Conservation (phyloP, 2,113 vertebrate genomes). For the Limanda limanda region DNA sequence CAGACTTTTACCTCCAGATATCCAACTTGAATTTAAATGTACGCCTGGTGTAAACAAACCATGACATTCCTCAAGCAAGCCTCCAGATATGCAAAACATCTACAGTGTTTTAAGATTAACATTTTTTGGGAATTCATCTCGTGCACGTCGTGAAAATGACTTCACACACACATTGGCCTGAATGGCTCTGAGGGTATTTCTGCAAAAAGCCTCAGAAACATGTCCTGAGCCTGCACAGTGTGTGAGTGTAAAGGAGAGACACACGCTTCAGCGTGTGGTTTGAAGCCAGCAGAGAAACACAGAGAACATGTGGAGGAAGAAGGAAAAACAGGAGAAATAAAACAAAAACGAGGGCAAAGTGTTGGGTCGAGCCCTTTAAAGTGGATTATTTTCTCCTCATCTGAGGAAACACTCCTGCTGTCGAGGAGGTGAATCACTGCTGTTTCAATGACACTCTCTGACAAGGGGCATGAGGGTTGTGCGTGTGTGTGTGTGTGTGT, state of each 20-base stretch:
- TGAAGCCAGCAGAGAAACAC: not conserved
- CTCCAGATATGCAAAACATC: not conserved
- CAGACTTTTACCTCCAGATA: not conserved
- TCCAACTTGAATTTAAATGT: not conserved
- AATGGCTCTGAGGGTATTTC: not conserved
- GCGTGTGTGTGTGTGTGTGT: not conserved
- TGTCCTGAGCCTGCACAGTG: not conserved
- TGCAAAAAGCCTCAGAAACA: not conserved
- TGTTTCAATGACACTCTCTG: conserved; percentile 45
- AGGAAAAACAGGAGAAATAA: not conserved
- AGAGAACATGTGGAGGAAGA: not conserved
- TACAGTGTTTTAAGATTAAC: too few species aligned
- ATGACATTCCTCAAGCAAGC: not conserved
- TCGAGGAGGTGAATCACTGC: conserved; percentile 41
- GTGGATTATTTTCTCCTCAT: conserved; percentile 51
- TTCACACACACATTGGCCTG: not conserved
- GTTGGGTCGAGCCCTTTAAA: conserved; percentile 29
- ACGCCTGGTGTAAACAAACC: not conserved
- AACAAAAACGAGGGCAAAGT: conserved; percentile 30
- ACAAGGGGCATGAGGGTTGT: conserved; percentile 18
- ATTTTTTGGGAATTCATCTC: too few species aligned
- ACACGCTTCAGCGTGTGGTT: not conserved
- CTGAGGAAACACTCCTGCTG: conserved; percentile 40
- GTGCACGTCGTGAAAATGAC: not conserved
- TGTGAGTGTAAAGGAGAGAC: not conserved